Percentiles rank a stretch among this genome's conserved stretches.
Conservation (phyloP, 1,140 invertebrate species). For the Drosophila repleta region DNA sequence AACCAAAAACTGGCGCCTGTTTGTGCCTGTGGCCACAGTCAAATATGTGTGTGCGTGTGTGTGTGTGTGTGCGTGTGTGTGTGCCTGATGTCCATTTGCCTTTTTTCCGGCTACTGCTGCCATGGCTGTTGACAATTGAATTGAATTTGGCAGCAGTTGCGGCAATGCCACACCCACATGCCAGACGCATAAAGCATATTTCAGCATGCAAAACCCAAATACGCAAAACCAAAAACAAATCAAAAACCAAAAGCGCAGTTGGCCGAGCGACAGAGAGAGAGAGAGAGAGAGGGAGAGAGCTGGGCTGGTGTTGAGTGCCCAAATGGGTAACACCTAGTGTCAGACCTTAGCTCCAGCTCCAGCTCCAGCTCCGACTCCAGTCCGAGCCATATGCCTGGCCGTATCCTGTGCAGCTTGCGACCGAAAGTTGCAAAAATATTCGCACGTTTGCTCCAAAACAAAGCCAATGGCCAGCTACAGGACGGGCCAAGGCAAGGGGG, state of each 20-base stretch:
- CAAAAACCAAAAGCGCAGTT: conserved; percentile 55
- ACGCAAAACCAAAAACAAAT: conserved; percentile 50
- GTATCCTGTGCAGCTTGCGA: conserved; percentile 78
- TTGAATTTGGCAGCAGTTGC: conserved; percentile 70
- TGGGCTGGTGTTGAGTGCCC: not conserved
- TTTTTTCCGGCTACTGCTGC: conserved; percentile 5
- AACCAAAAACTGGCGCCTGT: conserved; percentile 48
- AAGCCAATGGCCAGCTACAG: conserved; percentile 37
- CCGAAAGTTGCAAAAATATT: conserved; percentile 81
- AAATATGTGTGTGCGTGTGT: not conserved
- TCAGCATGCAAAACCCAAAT: conserved; percentile 64
- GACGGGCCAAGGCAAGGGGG: not conserved
- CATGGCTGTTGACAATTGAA: conserved; percentile 78
- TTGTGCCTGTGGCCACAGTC: conserved; percentile 44
- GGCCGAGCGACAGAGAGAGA: too few relatives aligned
- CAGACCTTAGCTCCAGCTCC: conserved; percentile 15
- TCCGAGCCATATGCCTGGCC: conserved; percentile 61
- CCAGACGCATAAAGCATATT: conserved; percentile 74
- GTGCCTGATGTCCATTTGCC: conserved; percentile 14
- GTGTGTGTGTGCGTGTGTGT: not conserved
- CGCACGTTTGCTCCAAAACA: conserved; percentile 77
- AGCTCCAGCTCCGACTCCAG: conserved; percentile 1
- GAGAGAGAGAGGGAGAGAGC: not conserved
- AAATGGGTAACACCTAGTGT: conserved; percentile 35
- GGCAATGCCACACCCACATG: conserved; percentile 54